These are phyloP conservation scores for Sebastiscus tertius DNA, from an alignment of 2,797 vertebrate species.

Conservation along the genomic window DNA sequence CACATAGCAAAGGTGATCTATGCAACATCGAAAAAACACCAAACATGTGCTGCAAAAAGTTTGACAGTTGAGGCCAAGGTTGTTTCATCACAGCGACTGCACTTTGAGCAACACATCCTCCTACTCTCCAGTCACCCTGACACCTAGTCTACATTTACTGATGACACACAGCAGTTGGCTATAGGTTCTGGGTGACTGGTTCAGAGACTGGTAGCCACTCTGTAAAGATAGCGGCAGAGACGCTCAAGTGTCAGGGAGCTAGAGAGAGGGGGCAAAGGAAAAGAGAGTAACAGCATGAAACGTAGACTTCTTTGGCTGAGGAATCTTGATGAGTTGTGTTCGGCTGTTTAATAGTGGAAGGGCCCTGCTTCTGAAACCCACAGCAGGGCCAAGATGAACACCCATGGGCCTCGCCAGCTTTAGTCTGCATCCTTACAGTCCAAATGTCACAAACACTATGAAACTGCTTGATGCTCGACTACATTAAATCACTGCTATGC, in stretches of 20 bases:
- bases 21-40: not conserved
- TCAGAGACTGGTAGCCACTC: conserved; percentile 27
- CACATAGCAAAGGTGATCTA: not conserved
- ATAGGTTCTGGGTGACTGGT: conserved; percentile 37
- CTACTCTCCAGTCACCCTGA: conserved; percentile 9
- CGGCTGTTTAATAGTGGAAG: conserved; percentile 17
- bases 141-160: conserved; percentile 13
- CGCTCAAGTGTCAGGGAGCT: conserved; percentile 13
- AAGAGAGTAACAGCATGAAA: conserved; percentile 27
- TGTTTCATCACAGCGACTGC: not conserved
- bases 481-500: not conserved
- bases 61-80: conserved; percentile 15
- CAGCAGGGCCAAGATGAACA: not conserved
- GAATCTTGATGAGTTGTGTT: conserved; percentile 27
- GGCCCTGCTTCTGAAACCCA: not conserved
- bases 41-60: not conserved
- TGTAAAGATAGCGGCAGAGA: conserved; percentile 22
- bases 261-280: conserved; percentile 3
- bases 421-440: conserved; percentile 6
- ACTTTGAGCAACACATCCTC: not conserved
- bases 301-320: conserved; percentile 4
- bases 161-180: conserved; percentile 33
- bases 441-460: conserved; percentile 17
- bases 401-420: not conserved
- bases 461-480: not conserved